A percentile compares a stretch with the other conserved stretches of the same genome.
These are phyloP conservation scores for Tanytarsus gracilentus DNA, from an alignment of 2,888 invertebrate species.

Conservation along the genomic window DNA sequence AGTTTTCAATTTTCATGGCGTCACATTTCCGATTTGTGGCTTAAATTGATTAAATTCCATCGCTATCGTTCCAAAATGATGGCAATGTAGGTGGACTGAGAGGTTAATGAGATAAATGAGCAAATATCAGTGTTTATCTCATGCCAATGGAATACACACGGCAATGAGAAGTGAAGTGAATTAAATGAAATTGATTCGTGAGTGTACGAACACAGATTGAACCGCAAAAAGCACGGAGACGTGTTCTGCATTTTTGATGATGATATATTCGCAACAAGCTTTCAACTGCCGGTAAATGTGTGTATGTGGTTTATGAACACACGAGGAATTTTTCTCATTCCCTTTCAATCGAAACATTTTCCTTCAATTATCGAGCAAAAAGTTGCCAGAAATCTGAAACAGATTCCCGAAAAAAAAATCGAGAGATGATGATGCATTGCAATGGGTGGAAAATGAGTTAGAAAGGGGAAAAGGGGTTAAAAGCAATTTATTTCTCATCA, in stretches of 20 bases:
- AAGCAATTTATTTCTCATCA: constrained; percentile 24
- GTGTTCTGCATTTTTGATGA: not conserved
- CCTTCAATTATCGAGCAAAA: constrained; percentile 15
- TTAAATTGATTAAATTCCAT: no score
- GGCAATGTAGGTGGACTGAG: no score
- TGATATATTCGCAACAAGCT: not conserved
- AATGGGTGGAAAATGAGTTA: not conserved
- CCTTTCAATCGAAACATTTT: not conserved
- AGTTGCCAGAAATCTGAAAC: constrained; percentile 4
- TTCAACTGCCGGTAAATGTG: no score
- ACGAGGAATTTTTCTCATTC: not conserved
- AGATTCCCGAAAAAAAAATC: not conserved
- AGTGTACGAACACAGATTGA: not conserved
- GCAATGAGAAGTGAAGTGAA: not conserved
- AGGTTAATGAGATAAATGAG: no score
- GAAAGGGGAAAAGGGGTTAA: not conserved
- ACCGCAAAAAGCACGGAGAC: not conserved
- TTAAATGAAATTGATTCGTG: constrained; percentile 2
- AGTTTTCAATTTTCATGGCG: no score
- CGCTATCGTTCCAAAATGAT: no score
- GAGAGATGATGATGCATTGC: not conserved
- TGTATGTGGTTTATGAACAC: no score
- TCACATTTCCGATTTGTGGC: no score
- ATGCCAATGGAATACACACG: no score
- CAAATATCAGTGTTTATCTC: no score